These are phyloP conservation scores for Sinentomon sp. DNA, from an alignment of 2,888 invertebrate species.

Conservation along the genomic window DNA sequence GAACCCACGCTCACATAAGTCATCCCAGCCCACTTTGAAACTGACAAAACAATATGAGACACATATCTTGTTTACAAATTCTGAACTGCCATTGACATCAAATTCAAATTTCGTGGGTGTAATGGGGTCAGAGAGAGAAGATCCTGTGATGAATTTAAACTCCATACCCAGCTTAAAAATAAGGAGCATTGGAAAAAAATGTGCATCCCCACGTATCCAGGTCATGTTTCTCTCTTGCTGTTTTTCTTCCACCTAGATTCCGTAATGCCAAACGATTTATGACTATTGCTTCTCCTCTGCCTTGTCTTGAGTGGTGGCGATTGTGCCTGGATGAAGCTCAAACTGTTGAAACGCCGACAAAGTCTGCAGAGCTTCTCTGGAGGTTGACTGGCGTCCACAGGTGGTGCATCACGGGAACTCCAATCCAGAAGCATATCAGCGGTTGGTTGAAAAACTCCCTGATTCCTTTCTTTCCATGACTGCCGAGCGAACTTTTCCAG, in stretches of 20 bases:
- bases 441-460: too few species aligned
- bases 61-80: too few species aligned
- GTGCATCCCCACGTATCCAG: neutral
- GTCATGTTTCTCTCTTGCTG: neutral
- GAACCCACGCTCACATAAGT: too few species aligned
- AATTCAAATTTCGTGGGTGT: too few species aligned
- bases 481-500: conserved; percentile 1
- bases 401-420: too few species aligned
- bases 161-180: neutral
- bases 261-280: conserved; percentile 33
- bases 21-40: too few species aligned
- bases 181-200: neutral
- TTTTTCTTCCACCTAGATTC: conserved; percentile 18
- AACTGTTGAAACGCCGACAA: conserved; percentile 34
- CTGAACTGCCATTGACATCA: too few species aligned
- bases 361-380: conserved; percentile 29
- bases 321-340: conserved; percentile 53
- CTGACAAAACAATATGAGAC: too few species aligned
- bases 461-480: too few species aligned
- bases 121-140: too few species aligned
- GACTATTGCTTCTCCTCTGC: conserved; percentile 34
- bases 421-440: too few species aligned
- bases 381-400: conserved; percentile 28
- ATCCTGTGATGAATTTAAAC: too few species aligned
- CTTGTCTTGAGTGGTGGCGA: conserved; percentile 43